Evolutionary conservation across 2,797 vertebrate genomes (phyloP), one percentile per base, ranked within the genome.

Genomic region (Botia almorhae): DNA sequence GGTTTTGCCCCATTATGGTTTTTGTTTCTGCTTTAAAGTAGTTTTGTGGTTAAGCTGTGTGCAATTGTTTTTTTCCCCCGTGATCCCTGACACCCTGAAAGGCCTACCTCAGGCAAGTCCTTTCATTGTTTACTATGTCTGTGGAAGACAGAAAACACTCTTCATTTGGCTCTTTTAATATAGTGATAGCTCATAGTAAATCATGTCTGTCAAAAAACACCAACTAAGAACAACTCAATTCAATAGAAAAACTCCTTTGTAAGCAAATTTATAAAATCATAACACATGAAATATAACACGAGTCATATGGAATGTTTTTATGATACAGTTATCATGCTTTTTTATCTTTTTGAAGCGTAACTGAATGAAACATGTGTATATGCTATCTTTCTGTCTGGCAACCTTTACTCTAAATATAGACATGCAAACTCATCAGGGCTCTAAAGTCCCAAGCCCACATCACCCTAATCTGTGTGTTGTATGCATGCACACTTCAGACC

Each of bases 381-480:
- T 29, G 29, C 29, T 29, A 29, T 29, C 29, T 29, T 4, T 29
- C 29, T 2, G 29, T 29, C 29, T 29, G 29, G 29, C 29, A 29
- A 29, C 29, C 29, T 29, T 4, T 55, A n/a, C 17, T 55, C 90
- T 93, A 93, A 91, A 88, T 92, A 91, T 93, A 93, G 91, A 84
- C 69, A 26, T 53, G 91, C 90, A 93, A 93, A 86, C 89, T 85
- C 91, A 92, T 84, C 89, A 84, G 86, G 13, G 23, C 53, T 83
- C 80, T 73, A 4, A 76, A 88, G 88, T 89, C 67, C 50, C 56
- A 21, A 17, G 19, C 67, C 58, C 29, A 29, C 29, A 29, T 29
- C 29, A 29, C 4, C 29, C 29, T 29, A 4, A 29, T 29, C 29
- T 2, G 65, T 70, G 64, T 33, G 78, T 61, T 50, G 68, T n/a